Conservation (phyloP, 2,888 invertebrate species). For the Rhogogaster chlorosoma region DNA sequence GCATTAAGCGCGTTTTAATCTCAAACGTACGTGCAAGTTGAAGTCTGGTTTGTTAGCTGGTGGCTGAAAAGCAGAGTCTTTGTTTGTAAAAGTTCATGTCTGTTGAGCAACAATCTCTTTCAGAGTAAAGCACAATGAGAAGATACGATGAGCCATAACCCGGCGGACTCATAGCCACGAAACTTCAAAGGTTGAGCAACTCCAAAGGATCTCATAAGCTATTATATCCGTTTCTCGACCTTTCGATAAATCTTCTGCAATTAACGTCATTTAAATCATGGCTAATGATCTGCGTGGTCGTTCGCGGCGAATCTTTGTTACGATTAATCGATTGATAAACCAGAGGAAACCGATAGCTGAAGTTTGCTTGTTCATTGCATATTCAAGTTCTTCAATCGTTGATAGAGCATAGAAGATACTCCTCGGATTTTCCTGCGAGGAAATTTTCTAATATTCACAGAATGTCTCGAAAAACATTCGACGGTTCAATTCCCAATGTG, state of each 20-base stretch:
- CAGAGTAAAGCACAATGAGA: slow-evolving; percentile 27
- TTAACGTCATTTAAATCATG: neutral
- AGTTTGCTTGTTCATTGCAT: neutral
- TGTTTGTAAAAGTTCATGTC: slow-evolving; percentile 28
- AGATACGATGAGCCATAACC: slow-evolving; percentile 3
- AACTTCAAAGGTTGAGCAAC: slow-evolving; percentile 40
- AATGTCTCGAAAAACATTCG: neutral
- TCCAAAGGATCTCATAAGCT: neutral
- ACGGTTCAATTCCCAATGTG: neutral
- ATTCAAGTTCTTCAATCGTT: neutral
- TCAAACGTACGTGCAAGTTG: neutral
- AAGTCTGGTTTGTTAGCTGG: neutral
- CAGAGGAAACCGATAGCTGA: neutral
- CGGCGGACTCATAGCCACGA: slow-evolving; percentile 6
- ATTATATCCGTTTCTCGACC: slow-evolving; percentile 8
- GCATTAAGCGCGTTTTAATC: slow-evolving; percentile 34
- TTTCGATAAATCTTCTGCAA: slow-evolving; percentile 23
- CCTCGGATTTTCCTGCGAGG: neutral
- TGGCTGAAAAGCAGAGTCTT: slow-evolving; percentile 14
- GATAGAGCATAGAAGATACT: neutral
- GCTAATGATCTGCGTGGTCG: neutral
- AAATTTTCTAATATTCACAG: neutral
- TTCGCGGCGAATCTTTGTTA: neutral
- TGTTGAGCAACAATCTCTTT: slow-evolving; percentile 44
- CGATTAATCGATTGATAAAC: neutral